A percentile compares a stretch with the other conserved stretches of the same genome.
phyloP scores from a whole-genome alignment of 2,888 invertebrate species.

The Acleris laterana region DNA sequence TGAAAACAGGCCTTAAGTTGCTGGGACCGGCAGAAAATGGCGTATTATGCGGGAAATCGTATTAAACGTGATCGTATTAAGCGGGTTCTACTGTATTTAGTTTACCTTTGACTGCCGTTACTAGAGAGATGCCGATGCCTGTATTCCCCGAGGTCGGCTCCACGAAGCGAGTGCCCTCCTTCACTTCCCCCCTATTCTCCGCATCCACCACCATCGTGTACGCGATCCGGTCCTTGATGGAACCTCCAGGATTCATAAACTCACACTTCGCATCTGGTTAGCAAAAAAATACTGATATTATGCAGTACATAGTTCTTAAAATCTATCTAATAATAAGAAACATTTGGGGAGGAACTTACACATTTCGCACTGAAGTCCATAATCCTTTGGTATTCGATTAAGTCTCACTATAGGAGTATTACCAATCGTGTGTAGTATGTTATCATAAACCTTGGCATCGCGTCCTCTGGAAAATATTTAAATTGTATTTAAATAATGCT shows the following conservation, averaged over 20 bases:
- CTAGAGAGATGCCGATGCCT: slow-evolving; percentile 96
- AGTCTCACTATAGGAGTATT: slow-evolving; percentile 89
- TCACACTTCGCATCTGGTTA: slow-evolving; percentile 95
- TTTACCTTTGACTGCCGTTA: slow-evolving; percentile 88
- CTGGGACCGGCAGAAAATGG: too few relatives aligned
- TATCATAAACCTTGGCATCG: slow-evolving; percentile 79
- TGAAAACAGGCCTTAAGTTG: too few relatives aligned
- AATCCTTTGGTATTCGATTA: slow-evolving; percentile 87
- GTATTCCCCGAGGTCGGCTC: slow-evolving; percentile 95
- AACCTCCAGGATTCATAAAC: slow-evolving; percentile 97
- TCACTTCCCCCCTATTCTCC: slow-evolving; percentile 90
- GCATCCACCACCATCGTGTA: slow-evolving; percentile 96
- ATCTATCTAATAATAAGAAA: not conserved
- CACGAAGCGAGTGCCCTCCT: slow-evolving; percentile 92
- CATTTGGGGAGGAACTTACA: slow-evolving; percentile 69
- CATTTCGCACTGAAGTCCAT: slow-evolving; percentile 90
- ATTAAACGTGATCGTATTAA: too few relatives aligned
- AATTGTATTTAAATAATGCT: not conserved
- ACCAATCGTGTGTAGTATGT: slow-evolving; percentile 88
- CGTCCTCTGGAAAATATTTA: slow-evolving; percentile 39
- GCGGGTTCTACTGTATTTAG: too few relatives aligned
- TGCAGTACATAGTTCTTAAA: not conserved
- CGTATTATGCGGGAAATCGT: too few relatives aligned
- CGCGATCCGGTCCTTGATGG: slow-evolving; percentile 95
- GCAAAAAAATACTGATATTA: not conserved